phyloP scores from a whole-genome alignment of 1,140 invertebrate species.

The Drosophila rufa region DNA sequence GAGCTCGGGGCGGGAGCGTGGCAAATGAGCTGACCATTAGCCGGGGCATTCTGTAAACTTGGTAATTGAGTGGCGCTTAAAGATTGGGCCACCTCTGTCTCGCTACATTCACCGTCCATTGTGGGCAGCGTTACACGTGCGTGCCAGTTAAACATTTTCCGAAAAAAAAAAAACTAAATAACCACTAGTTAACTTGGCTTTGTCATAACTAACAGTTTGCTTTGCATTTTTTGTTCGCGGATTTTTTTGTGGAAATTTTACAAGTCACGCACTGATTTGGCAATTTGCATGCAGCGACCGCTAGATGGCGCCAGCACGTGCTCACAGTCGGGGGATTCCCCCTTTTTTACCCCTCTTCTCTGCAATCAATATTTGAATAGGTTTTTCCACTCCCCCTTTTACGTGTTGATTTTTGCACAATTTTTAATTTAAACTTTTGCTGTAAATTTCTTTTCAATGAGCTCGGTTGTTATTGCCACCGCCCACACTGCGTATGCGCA shows the following conservation, averaged over 20 bases:
- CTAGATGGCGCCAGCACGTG: conserved; percentile 71
- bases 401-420: conserved; percentile 11
- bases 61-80: conserved; percentile 42
- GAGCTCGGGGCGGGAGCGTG: conserved; percentile 14
- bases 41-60: conserved; percentile 53
- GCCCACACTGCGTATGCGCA: conserved; percentile 49
- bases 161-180: conserved; percentile 33
- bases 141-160: conserved; percentile 45
- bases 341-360: not conserved
- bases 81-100: conserved; percentile 34
- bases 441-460: conserved; percentile 38
- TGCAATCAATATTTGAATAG: conserved; percentile 50
- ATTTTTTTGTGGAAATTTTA: conserved; percentile 42
- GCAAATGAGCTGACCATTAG: conserved; percentile 63
- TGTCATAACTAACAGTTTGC: conserved; percentile 68
- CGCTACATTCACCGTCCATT: conserved; percentile 25
- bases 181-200: conserved; percentile 58
- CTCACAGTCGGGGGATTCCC: conserved; percentile 22
- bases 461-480: conserved; percentile 26
- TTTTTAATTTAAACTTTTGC: conserved; percentile 52
- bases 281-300: conserved; percentile 69
- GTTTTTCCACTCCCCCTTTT: conserved; percentile 2
- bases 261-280: conserved; percentile 80
- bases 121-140: conserved; percentile 62
- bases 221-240: conserved; percentile 32